Conservation (phyloP, 2,888 invertebrate species). For the Lasioglossum pauxillum region DNA sequence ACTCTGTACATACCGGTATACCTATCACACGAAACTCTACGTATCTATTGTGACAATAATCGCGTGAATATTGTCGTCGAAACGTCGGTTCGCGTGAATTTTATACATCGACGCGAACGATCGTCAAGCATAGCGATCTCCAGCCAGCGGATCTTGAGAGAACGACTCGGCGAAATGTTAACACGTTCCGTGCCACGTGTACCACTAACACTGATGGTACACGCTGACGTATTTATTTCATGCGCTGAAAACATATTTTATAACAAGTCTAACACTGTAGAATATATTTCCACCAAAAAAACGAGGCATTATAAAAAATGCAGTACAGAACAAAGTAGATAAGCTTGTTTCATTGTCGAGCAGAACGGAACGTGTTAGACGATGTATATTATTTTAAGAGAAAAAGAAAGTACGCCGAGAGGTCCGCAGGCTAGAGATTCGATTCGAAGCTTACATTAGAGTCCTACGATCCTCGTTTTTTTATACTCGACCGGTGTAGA, state of each 20-base stretch:
- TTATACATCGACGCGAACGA: constrained; percentile 28
- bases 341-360: too few species aligned
- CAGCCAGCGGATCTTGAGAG: not conserved
- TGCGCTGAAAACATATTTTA: too few species aligned
- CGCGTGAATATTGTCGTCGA: constrained; percentile 14
- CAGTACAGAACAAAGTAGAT: too few species aligned
- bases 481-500: not conserved
- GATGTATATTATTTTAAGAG: not conserved
- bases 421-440: not conserved
- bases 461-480: not conserved
- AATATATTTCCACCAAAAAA: too few species aligned
- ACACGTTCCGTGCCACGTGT: too few species aligned
- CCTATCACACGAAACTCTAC: constrained; percentile 43
- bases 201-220: too few species aligned
- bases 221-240: too few species aligned
- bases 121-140: not conserved
- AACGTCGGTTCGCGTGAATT: constrained; percentile 29
- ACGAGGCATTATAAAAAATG: too few species aligned
- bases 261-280: too few species aligned
- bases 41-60: constrained; percentile 58
- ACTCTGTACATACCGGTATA: constrained; percentile 30
- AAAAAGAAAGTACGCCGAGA: not conserved
- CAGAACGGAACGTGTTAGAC: not conserved
- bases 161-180: not conserved
- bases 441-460: not conserved